Evolutionary conservation across 2,888 invertebrate genomes (phyloP).

Genomic region (Pollenia labialis): DNA sequence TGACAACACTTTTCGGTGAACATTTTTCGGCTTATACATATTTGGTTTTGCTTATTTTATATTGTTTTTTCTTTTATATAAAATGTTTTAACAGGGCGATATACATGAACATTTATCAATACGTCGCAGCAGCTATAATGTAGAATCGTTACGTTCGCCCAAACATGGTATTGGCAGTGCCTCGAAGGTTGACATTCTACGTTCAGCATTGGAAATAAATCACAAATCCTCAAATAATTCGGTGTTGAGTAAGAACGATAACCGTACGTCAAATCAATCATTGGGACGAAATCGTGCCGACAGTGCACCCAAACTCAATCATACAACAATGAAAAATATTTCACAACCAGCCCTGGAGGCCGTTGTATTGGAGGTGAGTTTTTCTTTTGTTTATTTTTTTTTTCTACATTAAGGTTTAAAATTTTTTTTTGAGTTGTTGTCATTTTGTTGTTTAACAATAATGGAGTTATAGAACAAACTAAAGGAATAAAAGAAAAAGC

Average conservation of each 20-base stretch:
- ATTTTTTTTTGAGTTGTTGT: background rate
- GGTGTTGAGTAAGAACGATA: constrained; percentile 83
- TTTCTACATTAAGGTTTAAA: background rate
- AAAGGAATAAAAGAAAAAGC: constrained; percentile 8
- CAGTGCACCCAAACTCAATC: constrained; percentile 87
- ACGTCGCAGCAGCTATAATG: constrained; percentile 84
- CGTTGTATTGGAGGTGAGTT: constrained; percentile 86
- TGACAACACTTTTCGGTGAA: background rate
- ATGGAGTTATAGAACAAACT: constrained; percentile 16
- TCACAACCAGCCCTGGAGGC: constrained; percentile 86
- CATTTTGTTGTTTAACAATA: background rate
- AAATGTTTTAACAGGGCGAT: constrained; percentile 79
- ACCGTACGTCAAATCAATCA: constrained; percentile 87
- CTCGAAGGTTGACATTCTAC: constrained; percentile 87
- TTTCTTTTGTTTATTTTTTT: constrained; percentile 12
- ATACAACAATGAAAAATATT: constrained; percentile 86
- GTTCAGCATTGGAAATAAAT: constrained; percentile 89
- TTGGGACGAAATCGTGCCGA: constrained; percentile 86
- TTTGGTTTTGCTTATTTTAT: constrained; percentile 17
- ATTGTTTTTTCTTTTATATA: constrained; percentile 43
- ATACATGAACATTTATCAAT: constrained; percentile 84
- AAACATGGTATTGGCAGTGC: constrained; percentile 83
- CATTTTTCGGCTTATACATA: too few species aligned
- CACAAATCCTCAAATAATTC: constrained; percentile 85
- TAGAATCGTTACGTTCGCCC: constrained; percentile 82